A percentile compares a stretch with the other conserved stretches of the same genome.
Evolutionary conservation across 2,113 vertebrate species (phyloP).

Genomic region (Harpagus bidentatus): DNA sequence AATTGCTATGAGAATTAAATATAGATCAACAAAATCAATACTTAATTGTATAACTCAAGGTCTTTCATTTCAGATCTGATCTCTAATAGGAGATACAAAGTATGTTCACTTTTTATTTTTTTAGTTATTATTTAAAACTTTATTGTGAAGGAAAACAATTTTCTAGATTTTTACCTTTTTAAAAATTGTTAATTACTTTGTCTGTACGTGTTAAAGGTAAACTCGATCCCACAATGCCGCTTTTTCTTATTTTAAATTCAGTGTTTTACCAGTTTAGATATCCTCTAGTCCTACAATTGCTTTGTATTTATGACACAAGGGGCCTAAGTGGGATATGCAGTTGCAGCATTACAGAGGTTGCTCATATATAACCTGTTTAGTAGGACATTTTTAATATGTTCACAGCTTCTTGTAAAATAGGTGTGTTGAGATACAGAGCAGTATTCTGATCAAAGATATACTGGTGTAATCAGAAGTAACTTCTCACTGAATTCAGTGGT

Average conservation of each 20-base stretch:
- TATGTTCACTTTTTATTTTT: conserved; percentile 56
- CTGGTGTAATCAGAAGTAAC: background rate
- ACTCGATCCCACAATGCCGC: conserved; percentile 23
- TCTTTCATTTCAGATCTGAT: conserved; percentile 69
- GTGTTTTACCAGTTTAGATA: conserved; percentile 16
- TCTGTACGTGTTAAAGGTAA: conserved; percentile 45
- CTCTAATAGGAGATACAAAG: conserved; percentile 61
- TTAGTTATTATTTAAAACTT: conserved; percentile 62
- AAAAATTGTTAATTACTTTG: conserved; percentile 29
- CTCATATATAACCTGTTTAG: background rate
- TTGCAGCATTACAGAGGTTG: background rate
- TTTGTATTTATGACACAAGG: background rate
- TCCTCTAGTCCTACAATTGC: background rate
- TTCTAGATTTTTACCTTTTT: conserved; percentile 26
- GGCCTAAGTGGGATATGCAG: background rate
- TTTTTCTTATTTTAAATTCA: conserved; percentile 50
- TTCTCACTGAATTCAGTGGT: background rate
- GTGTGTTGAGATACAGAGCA: background rate
- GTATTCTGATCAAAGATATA: background rate
- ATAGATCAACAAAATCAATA: conserved; percentile 79
- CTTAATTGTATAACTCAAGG: conserved; percentile 74
- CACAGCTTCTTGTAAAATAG: background rate
- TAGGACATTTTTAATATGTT: background rate
- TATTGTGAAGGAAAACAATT: conserved; percentile 41
- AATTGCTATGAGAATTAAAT: conserved; percentile 74